Percentiles rank a stretch among this genome's conserved stretches.
Conservation (phyloP, 2,888 invertebrate genomes). For the Anthophora plumipes region DNA sequence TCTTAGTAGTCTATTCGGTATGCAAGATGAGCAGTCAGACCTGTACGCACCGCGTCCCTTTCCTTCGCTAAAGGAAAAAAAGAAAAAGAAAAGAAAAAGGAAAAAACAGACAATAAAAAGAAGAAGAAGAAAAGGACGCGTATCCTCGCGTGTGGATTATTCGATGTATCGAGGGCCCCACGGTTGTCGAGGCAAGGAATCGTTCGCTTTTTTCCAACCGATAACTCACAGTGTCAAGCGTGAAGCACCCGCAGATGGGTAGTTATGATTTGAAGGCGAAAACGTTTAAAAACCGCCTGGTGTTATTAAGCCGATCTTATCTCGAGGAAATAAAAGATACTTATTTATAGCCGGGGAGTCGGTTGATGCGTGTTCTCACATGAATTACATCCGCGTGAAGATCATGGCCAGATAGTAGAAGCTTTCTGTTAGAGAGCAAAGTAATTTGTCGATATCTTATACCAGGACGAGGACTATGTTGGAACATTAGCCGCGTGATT, state of each 20-base stretch:
- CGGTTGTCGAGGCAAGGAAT: constrained; percentile 21
- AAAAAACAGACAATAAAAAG: constrained; percentile 36
- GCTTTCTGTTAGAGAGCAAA: constrained; percentile 36
- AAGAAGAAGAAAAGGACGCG: constrained; percentile 49
- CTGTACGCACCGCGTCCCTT: constrained; percentile 70
- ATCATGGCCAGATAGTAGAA: constrained; percentile 33
- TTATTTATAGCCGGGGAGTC: constrained; percentile 44
- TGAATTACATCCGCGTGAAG: constrained; percentile 58
- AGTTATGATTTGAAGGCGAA: constrained; percentile 36
- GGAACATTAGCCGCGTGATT: constrained; percentile 19
- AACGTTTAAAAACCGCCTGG: constrained; percentile 40
- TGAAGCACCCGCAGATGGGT: constrained; percentile 29
- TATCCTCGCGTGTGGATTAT: constrained; percentile 64
- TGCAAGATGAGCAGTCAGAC: constrained; percentile 73
- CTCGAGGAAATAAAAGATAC: constrained; percentile 43
- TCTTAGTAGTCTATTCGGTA: constrained; percentile 77
- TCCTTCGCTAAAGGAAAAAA: constrained; percentile 54
- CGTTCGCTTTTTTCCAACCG: not conserved
- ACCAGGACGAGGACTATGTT: constrained; percentile 6
- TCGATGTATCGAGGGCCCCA: constrained; percentile 43
- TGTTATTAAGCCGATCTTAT: constrained; percentile 55
- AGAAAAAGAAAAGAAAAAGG: constrained; percentile 28
- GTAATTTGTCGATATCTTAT: constrained; percentile 55
- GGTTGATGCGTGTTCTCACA: constrained; percentile 55
- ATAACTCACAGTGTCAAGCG: constrained; percentile 18